phyloP scores from a whole-genome alignment of 2,888 invertebrate species.

The Drosophila fulvimacula region DNA sequence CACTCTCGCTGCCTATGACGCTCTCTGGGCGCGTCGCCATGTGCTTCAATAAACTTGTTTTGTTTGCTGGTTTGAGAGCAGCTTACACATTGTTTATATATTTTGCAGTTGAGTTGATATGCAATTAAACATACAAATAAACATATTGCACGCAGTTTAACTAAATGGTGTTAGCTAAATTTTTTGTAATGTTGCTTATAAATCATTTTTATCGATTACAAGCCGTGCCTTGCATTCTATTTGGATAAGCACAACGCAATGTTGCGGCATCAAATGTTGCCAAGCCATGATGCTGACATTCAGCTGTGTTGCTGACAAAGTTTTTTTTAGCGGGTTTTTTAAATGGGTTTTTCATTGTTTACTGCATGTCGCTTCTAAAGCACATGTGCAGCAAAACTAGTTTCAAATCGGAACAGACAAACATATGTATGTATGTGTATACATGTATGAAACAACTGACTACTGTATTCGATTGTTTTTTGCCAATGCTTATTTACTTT shows the following conservation, averaged over 20 bases:
- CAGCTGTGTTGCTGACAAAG: constrained; percentile 25
- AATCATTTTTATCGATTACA: background rate
- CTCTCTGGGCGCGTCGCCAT: constrained; percentile 47
- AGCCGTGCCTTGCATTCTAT: background rate
- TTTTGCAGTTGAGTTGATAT: constrained; percentile 34
- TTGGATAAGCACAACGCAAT: background rate
- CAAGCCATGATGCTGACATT: constrained; percentile 45
- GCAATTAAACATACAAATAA: constrained; percentile 8
- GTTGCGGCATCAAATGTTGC: constrained; percentile 37
- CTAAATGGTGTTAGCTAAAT: background rate
- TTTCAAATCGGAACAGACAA: constrained; percentile 56
- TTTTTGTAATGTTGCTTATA: background rate
- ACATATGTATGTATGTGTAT: background rate
- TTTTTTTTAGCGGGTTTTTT: constrained; percentile 23
- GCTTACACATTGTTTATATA: constrained; percentile 49
- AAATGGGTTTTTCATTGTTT: constrained; percentile 21
- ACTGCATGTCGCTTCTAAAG: constrained; percentile 39
- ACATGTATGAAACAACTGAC: constrained; percentile 7
- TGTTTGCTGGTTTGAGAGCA: constrained; percentile 55
- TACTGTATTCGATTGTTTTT: constrained; percentile 27
- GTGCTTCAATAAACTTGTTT: constrained; percentile 74
- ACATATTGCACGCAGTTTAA: constrained; percentile 24
- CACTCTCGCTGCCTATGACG: constrained; percentile 3
- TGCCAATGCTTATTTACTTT: constrained; percentile 12
- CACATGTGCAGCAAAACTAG: constrained; percentile 76